Percentiles rank a stretch among this genome's conserved stretches.
Conservation (phyloP, 2,113 vertebrate species). For the Oryzias celebensis region DNA sequence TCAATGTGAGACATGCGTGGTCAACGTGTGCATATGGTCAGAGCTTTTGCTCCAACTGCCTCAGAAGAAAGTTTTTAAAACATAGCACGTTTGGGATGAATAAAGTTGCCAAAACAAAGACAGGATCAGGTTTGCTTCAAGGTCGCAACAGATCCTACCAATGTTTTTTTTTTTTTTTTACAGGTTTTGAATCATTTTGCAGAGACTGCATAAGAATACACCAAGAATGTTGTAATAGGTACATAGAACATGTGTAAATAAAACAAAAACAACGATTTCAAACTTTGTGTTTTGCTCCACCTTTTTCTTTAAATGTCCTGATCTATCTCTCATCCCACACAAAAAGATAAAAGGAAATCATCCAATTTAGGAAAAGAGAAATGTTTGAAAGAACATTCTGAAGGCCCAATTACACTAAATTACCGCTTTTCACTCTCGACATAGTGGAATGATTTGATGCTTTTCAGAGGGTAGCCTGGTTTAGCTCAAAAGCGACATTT, state of each 20-base stretch:
- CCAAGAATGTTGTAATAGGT: neutral
- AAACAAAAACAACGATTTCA: conserved; percentile 84
- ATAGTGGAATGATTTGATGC: conserved; percentile 99
- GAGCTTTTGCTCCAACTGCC: too few species aligned
- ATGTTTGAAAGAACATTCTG: conserved; percentile 81
- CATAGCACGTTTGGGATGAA: too few species aligned
- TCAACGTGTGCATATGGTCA: too few species aligned
- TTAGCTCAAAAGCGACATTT: conserved; percentile 97
- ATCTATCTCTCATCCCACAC: conserved; percentile 87
- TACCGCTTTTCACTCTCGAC: conserved; percentile 98
- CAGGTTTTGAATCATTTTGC: too few species aligned
- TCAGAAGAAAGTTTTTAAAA: too few species aligned
- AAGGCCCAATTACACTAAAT: conserved; percentile 99
- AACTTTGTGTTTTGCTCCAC: conserved; percentile 88
- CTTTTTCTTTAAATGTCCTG: conserved; percentile 69
- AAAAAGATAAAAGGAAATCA: conserved; percentile 89
- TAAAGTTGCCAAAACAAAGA: too few species aligned
- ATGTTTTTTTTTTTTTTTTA: too few species aligned
- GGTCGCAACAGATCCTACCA: too few species aligned
- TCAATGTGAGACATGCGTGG: too few species aligned
- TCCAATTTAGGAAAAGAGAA: conserved; percentile 84
- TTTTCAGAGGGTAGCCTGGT: conserved; percentile 94
- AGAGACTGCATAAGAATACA: too few species aligned
- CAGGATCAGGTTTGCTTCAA: too few species aligned
- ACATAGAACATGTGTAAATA: conserved; percentile 65